phyloP scores from a whole-genome alignment of 2,113 vertebrate genomes.

The Syngnathus scovelli region DNA sequence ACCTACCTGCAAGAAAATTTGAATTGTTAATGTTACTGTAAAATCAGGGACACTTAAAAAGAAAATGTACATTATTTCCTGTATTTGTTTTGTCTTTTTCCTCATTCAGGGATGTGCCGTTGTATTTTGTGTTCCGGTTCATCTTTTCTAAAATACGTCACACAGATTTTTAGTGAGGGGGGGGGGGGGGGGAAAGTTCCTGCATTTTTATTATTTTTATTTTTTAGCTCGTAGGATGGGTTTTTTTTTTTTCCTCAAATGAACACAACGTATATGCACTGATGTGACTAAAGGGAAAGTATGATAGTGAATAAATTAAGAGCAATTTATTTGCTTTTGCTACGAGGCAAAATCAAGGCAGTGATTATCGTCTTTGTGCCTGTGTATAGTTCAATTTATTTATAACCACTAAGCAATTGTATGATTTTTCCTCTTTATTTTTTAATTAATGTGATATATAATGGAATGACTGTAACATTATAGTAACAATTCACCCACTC shows the following conservation, averaged over 20 bases:
- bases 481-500: conserved; percentile 45
- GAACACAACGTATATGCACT: conserved; percentile 83
- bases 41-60: conserved; percentile 96
- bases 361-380: conserved; percentile 50
- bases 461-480: conserved; percentile 41
- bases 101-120: conserved; percentile 66
- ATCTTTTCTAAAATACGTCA: conserved; percentile 69
- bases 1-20: conserved; percentile 85
- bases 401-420: conserved; percentile 74
- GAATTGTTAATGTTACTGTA: conserved; percentile 77
- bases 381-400: conserved; percentile 66
- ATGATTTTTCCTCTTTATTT: conserved; percentile 47
- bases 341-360: conserved; percentile 47
- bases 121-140: conserved; percentile 72
- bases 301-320: conserved; percentile 41
- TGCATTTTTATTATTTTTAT: conserved; percentile 27
- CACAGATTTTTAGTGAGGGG: conserved; percentile 64
- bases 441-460: conserved; percentile 56
- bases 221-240: conserved; percentile 41
- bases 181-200: conserved; percentile 53
- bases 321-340: conserved; percentile 46
- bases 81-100: conserved; percentile 73
- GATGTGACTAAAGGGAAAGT: conserved; percentile 87
- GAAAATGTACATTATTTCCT: conserved; percentile 78
- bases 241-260: conserved; percentile 47